Conservation (phyloP, 2,797 vertebrate species). For the Champsocephalus esox region DNA sequence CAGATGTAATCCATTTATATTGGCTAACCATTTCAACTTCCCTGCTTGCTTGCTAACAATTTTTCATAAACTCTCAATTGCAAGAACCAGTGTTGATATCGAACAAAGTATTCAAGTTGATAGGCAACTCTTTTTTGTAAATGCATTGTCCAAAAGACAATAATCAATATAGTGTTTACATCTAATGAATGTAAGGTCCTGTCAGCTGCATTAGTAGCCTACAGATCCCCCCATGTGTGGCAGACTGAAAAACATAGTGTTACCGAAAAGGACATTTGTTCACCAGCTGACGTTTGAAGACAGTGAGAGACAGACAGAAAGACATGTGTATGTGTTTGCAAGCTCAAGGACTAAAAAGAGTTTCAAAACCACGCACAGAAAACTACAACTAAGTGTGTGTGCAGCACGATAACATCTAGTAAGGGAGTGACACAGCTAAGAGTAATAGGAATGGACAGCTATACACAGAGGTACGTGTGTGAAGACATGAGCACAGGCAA, state of each 20-base stretch:
- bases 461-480: slow-evolving; percentile 38
- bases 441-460: slow-evolving; percentile 51
- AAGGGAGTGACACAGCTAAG: not conserved
- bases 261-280: not conserved
- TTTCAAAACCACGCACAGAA: slow-evolving; percentile 24
- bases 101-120: not conserved
- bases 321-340: not conserved
- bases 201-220: not conserved
- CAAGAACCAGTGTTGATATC: not conserved
- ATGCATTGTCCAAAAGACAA: not conserved
- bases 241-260: not conserved
- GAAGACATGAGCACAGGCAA: slow-evolving; percentile 15
- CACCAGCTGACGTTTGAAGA: not conserved
- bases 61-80: not conserved
- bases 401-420: slow-evolving; percentile 8
- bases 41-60: not conserved
- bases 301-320: slow-evolving; percentile 7
- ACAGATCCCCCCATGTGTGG: not conserved
- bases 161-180: not conserved
- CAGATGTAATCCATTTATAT: not conserved
- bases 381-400: slow-evolving; percentile 16
- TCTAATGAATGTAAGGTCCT: not conserved
- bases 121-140: not conserved
- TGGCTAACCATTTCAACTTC: not conserved
- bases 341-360: not conserved